Base-by-base conservation (phyloP, 2,888 invertebrate genomes). In the Phasia obesa region DNA sequence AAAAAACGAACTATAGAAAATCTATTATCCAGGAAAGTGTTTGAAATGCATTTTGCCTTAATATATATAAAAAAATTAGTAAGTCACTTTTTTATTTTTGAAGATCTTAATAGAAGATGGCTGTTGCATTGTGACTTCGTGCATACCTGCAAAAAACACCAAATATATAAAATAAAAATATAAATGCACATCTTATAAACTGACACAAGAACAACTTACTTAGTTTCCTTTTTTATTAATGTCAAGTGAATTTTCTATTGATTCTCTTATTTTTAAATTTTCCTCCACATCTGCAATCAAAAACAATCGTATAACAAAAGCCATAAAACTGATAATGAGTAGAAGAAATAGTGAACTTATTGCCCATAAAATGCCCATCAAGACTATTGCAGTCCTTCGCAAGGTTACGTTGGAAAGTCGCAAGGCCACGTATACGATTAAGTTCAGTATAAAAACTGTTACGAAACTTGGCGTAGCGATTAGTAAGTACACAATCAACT, bases 401-500 rank as follows among this genome's bases (percentile, higher is more conserved):
- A 19, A 19, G 1, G 65, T 19, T 44, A 15, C 53, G 31, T 60
- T 31, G 1, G 67, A 21, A 2, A 53, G 17, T 7, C 19, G 59
- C 0, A 73, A 21, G 13, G 53, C 9, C 5, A 79, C 2, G 13
- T 19, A 7, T n/a, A 60, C 4, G 4, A 60, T 4, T 3, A 57
- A 21, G 11, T 53, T 17, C 44, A 53, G 6, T 0, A 71, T 2
- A 38, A 60, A 65, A 9, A 44, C 17, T 0, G 19, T 19, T 13
- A 60, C 5, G 17, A 79, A 23, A 3, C 17, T 44, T 2, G 79
- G 79, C 7, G 67, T 2, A 11, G 27, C 21, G 4, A 79, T 60
- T 15, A 73, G 44, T 11, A 79, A 17, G 13, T 17, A 25, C 11
- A 79, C 17, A 4, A 53, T 42, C 5, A 67, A 1, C 21, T 42